Evolutionary conservation across 1,140 invertebrate species (phyloP), one percentile per base, ranked within the genome.

Genomic region (Platyscapa corneri): DNA sequence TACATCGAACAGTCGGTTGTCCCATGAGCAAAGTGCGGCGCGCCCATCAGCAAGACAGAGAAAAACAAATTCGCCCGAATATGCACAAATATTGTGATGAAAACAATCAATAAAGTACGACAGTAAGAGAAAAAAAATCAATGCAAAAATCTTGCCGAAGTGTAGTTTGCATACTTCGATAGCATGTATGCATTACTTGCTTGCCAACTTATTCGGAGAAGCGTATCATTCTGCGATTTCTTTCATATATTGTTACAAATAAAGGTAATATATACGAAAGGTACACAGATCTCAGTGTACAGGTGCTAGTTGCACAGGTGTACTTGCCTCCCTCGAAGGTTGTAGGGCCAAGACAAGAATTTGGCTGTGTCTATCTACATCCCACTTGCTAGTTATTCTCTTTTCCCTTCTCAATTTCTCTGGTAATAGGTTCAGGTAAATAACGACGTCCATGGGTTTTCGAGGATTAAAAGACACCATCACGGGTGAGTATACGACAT

Each of bases 261-360:
- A 30, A 65, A 30, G 64, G 1, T n/a, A 32, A 14, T 30, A 3
- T 10, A 20, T 70, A 70, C 12, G 34, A 60, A 23, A 20, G 20
- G 1, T 23, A 3, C 18, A 8, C 1, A n/a, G n/a, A n/a, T n/a
- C n/a, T n/a, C n/a, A n/a, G n/a, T n/a, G n/a, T n/a, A 83, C 82
- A 83, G 82, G 82, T 83, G 82, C 60, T 46, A 84, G 83, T 32
- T 79, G 65, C 67, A 46, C 83, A 84, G 75, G 75, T 84, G 83
- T 67, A 53, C 34, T 27, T 77, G 42, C 37, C 74, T 56, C 82
- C 82, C 82, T 64, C 72, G 72, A 83, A 83, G 53, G 72, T 64
- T 49, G 64, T 6, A 14, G 49, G 30, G 42, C 42, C 18, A 60
- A 39, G 49, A 14, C 3, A 64, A 75, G 72, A 72, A 83, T 83